Evolutionary conservation across 1,140 invertebrate genomes (phyloP).

Genomic region (Globodera ellingtonae): DNA sequence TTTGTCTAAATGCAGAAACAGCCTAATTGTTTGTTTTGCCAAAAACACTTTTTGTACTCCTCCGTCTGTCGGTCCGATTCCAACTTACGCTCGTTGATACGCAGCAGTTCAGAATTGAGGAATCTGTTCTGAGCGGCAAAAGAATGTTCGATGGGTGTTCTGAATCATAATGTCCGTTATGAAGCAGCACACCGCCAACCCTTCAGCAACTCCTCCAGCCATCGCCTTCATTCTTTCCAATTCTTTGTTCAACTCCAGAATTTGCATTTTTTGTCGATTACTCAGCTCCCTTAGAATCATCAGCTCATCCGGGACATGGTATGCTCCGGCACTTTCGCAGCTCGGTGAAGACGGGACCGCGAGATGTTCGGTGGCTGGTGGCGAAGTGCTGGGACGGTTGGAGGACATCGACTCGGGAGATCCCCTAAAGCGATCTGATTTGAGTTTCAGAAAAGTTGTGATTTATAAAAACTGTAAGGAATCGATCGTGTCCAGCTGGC

Average conservation of each 20-base stretch:
- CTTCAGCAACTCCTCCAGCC: not conserved
- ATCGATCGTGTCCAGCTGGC: no score
- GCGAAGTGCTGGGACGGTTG: not conserved
- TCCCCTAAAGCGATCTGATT: not conserved
- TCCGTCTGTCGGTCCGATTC: slow-evolving; percentile 33
- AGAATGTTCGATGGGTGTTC: not conserved
- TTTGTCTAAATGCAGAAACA: slow-evolving; percentile 31
- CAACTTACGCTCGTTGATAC: slow-evolving; percentile 31
- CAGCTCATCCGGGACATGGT: slow-evolving; percentile 38
- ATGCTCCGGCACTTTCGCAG: slow-evolving; percentile 2
- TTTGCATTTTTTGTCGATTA: slow-evolving; percentile 50
- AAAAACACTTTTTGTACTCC: slow-evolving; percentile 26
- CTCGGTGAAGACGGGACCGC: slow-evolving; percentile 25
- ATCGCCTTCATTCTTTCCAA: slow-evolving; percentile 17
- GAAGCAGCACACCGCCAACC: not conserved
- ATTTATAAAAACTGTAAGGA: no score
- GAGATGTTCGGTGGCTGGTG: not conserved
- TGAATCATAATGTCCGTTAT: not conserved
- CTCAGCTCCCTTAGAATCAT: slow-evolving; percentile 37
- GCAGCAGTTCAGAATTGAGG: slow-evolving; percentile 35
- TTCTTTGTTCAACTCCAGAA: slow-evolving; percentile 29
- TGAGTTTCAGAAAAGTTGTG: no score
- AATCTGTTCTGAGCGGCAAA: slow-evolving; percentile 36
- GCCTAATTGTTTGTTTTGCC: slow-evolving; percentile 15
- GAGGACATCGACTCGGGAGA: not conserved